Evolutionary conservation across 2,797 vertebrate species (phyloP), one percentile per base, ranked within the genome.

Genomic region (Borostomias antarcticus): DNA sequence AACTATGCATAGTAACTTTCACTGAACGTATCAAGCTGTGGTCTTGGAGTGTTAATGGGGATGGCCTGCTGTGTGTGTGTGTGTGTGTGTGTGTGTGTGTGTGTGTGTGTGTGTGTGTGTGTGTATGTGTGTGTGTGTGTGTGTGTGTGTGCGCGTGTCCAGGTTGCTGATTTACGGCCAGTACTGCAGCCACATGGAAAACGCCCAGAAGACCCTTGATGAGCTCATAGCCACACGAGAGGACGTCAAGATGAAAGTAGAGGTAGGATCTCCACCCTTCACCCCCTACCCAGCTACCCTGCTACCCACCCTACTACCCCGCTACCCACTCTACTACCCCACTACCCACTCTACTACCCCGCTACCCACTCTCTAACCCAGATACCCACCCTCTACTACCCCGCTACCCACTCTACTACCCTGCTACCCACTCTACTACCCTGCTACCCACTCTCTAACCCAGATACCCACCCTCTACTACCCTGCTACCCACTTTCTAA

Each of bases 181-280:
- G 67, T 98, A 98, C 90, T 99, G 97, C 91, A 98, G 98, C 86
- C 95, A 91, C 86, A 96, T 99, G 95, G 98, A 99, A 29, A 94
- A 93, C 0, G 96, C 96, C 25, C 97, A 99, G 91, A 96, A 92
- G 83, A 97, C 94, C 0, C 92, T 99, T 84, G 96, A 95, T 70
- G 95, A 96, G 61, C 92, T 98, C 56, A 94, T 97, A 0, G 92
- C 93, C 64, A 92, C 89, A 43, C 85, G 96, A 15, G 98, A 99
- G 52, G 97, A 98, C 0, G 90, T 98, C 58, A 88, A 92, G 80
- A 91, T 93, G 78, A 99, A 97, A 91, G 95, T 99, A 1, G 97
- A 98, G 96, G 98, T 98, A 89, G 73, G 25, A 15, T 56, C 45
- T 32, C 32, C 43, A 52, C 5, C 48, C 1, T 29, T 28, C 26